Conservation (phyloP, 2,113 vertebrate species). For the Pyrgilauda ruficollis region DNA sequence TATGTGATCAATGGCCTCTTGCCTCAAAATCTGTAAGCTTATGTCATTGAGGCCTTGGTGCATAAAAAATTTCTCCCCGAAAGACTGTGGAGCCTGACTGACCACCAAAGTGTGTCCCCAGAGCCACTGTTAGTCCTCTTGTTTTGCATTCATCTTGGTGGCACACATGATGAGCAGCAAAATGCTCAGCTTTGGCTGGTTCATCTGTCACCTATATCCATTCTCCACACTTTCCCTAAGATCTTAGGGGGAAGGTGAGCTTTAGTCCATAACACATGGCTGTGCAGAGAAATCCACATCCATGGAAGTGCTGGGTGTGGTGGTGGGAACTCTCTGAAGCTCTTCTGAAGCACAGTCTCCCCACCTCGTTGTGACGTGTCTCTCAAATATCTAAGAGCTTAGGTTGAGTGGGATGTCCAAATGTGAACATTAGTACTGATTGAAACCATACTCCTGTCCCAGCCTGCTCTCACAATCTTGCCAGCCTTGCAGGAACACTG, state of each 20-base stretch:
- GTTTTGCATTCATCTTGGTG: background rate
- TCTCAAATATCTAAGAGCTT: background rate
- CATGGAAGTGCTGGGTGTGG: background rate
- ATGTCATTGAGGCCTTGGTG: background rate
- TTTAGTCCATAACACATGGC: background rate
- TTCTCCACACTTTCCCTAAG: background rate
- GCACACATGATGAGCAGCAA: fast-evolving
- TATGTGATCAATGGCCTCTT: background rate
- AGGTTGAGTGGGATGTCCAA: background rate
- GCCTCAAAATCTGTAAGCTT: background rate
- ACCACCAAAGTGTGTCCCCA: background rate
- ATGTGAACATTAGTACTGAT: background rate
- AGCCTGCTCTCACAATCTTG: background rate
- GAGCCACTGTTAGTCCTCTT: background rate
- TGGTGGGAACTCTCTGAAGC: background rate
- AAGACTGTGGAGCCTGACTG: background rate
- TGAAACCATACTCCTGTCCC: background rate
- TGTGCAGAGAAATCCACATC: background rate
- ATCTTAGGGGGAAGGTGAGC: background rate
- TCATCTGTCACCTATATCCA: background rate
- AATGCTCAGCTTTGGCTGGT: background rate
- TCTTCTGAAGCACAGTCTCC: background rate
- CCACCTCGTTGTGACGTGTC: fast-evolving
- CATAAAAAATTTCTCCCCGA: background rate
- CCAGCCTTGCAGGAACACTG: background rate